Base-by-base conservation (phyloP, 2,888 invertebrate species). In the Lordiphosa fenestrarum region DNA sequence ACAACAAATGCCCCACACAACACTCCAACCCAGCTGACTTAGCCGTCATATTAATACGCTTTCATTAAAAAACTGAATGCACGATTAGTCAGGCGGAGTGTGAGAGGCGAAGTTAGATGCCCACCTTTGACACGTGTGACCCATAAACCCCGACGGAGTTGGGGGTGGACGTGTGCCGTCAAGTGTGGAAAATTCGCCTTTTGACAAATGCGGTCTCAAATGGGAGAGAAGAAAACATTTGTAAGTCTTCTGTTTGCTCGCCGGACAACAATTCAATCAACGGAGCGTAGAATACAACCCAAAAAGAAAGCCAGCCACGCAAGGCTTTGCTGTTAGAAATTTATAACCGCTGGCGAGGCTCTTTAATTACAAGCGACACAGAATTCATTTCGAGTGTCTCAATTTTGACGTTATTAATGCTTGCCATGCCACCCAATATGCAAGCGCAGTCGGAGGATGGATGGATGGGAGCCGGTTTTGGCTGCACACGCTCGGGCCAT, bases 391-490 rank as follows among this genome's bases (percentile, higher is more conserved):
- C 70, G 77, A 73, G 84, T 85, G 86, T 86, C 84, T 84, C 83
- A 86, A 85, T 85, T 86, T 85, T 85, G 85, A 86, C 85, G 78
- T 85, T 86, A 85, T 86, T 85, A 87, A 86, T 86, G 85, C 71
- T 76, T 73, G 73, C 83, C 83, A 85, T 87, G 85, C 86, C 86
- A 86, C 86, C 87, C 86, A 81, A 80, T 72, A 74, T 66, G 80
- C 73, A 46, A 62, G 58, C 7, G 15, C 15, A 41, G 15, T 15
- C 47, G 54, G 30, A 6, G 48, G 53, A 62, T 67, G 40, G 53
- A 62, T 67, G 40, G 52, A 59, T 47, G n/a, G n/a, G 52, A 73
- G 76, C 77, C 81, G 69, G 77, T 77, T 77, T n/a, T n/a, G 46
- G 46, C 35, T 66, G 60, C 42, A 63, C 74, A 71, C 71, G 65